A percentile compares a stretch with the other conserved stretches of the same genome.
phyloP scores from a whole-genome alignment of 1,140 invertebrate species.

The Drosophila prosaltans region DNA sequence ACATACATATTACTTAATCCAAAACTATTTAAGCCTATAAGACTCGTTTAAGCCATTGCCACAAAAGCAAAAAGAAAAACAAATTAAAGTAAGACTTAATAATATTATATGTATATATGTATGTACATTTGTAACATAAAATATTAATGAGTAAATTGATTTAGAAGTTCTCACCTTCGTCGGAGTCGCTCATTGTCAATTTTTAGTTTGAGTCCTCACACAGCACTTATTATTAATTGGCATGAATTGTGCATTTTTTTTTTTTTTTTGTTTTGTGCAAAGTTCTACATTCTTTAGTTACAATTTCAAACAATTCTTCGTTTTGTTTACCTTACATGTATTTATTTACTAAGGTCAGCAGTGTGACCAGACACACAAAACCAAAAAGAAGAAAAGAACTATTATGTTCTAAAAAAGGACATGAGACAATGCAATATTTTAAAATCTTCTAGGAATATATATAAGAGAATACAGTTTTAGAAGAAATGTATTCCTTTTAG shows the following conservation, averaged over 20 bases:
- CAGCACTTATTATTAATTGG: not conserved
- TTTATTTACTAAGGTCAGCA: slow-evolving; percentile 17
- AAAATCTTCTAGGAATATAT: not conserved
- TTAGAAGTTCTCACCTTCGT: slow-evolving; percentile 57
- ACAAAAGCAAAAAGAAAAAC: too few relatives aligned
- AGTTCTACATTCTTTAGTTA: slow-evolving; percentile 9
- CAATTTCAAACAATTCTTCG: slow-evolving; percentile 44
- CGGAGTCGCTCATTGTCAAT: slow-evolving; percentile 57
- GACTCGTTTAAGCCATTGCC: too few relatives aligned
- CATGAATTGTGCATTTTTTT: slow-evolving; percentile 14
- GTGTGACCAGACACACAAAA: not conserved
- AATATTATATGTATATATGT: too few relatives aligned
- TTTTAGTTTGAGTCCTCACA: not conserved
- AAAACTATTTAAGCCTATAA: too few relatives aligned
- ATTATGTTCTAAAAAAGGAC: not conserved
- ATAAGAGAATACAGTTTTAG: too few relatives aligned
- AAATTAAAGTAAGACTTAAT: too few relatives aligned
- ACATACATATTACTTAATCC: too few relatives aligned
- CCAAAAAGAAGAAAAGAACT: not conserved
- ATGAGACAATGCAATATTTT: not conserved
- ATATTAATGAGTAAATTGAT: not conserved
- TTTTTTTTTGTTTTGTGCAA: not conserved
- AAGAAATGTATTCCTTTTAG: too few relatives aligned
- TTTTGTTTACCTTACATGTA: slow-evolving; percentile 60
- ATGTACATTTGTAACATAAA: not conserved